Percentiles rank a stretch among this genome's conserved stretches.
phyloP scores from a whole-genome alignment of 2,797 vertebrate species.

The Remorina albescens region DNA sequence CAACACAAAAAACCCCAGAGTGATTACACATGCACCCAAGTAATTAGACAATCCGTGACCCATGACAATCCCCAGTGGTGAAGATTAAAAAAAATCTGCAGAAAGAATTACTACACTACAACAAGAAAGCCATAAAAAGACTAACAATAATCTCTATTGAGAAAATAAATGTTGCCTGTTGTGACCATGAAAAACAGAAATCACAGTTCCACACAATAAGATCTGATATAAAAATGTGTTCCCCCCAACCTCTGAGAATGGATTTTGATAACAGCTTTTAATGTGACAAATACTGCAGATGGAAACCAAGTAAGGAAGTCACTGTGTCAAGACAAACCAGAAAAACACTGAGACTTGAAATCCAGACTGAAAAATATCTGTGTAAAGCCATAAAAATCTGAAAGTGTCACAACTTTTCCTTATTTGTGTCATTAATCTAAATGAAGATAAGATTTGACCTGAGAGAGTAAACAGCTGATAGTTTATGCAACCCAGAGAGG shows the following conservation, averaged over 20 bases:
- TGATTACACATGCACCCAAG: constrained; percentile 26
- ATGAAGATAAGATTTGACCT: constrained; percentile 16
- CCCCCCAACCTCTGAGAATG: constrained; percentile 5
- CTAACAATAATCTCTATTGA: constrained; percentile 4
- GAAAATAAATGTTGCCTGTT: constrained; percentile 6
- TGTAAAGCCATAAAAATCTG: constrained; percentile 36
- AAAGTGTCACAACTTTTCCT: constrained; percentile 29
- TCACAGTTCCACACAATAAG: constrained; percentile 1
- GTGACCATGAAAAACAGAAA: constrained; percentile 6
- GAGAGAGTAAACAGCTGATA: constrained; percentile 35
- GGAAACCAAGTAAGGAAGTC: constrained; percentile 6
- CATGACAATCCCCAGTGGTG: background rate
- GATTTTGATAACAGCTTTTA: constrained; percentile 25
- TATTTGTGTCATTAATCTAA: constrained; percentile 21
- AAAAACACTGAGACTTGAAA: constrained; percentile 27
- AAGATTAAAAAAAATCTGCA: constrained; percentile 17
- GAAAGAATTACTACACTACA: constrained; percentile 12
- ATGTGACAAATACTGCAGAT: constrained; percentile 17
- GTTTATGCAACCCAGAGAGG: constrained; percentile 32
- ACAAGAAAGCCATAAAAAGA: constrained; percentile 10
- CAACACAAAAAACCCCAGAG: constrained; percentile 8
- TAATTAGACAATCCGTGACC: constrained; percentile 27
- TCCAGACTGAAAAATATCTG: constrained; percentile 10
- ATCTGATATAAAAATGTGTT: constrained; percentile 16
- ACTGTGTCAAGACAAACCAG: constrained; percentile 14